A percentile compares a stretch with the other conserved stretches of the same genome.
Evolutionary conservation across 30 jellyfish, hydroid and myxozoan genomes (phyloP).

Genomic region (Haliclystus octoradiatus): DNA sequence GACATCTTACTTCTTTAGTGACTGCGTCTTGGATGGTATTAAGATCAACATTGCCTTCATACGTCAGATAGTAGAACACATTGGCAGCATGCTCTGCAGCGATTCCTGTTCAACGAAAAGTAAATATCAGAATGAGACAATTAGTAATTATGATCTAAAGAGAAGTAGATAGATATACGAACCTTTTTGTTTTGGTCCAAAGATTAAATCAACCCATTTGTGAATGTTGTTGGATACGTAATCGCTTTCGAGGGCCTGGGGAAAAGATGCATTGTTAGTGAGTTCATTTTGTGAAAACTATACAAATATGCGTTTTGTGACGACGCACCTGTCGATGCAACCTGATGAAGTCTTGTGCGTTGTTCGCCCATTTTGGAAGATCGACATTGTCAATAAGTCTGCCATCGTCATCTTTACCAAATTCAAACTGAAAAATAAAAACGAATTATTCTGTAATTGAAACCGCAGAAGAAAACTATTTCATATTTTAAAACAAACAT

Average conservation of each 20-base stretch:
- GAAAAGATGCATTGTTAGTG: background rate
- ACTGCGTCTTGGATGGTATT: conserved; percentile 76
- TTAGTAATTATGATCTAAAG: too few relatives aligned
- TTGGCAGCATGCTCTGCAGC: conserved; percentile 99
- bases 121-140: too few relatives aligned
- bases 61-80: conserved; percentile 86
- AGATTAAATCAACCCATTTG: conserved; percentile 82
- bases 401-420: conserved; percentile 96
- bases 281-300: too few relatives aligned
- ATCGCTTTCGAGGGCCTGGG: conserved; percentile 90
- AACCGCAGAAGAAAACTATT: background rate
- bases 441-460: background rate
- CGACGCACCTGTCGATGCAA: conserved; percentile 85
- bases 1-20: conserved; percentile 75
- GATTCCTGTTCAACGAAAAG: conserved; percentile 42
- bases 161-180: too few relatives aligned
- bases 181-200: conserved; percentile 95
- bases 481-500: background rate
- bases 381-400: conserved; percentile 52
- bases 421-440: conserved; percentile 44
- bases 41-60: conserved; percentile 91
- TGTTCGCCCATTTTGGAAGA: conserved; percentile 87
- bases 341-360: conserved; percentile 75
- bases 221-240: conserved; percentile 77
- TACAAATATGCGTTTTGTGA: too few relatives aligned